Base-by-base conservation (phyloP, 2,113 vertebrate species). In the Percopsis transmontana region DNA sequence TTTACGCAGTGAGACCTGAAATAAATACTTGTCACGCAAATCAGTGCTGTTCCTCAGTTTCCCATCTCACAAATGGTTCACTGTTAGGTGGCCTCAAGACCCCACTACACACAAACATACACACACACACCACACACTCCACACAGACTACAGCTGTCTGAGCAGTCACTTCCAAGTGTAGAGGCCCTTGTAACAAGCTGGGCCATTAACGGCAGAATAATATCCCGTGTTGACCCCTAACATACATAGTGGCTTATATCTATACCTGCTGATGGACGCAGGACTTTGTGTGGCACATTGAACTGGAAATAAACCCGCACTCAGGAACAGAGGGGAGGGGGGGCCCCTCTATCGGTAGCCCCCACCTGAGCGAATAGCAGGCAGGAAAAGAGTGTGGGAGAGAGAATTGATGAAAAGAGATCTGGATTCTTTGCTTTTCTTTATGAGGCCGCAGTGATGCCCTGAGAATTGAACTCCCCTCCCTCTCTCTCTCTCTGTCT, bases 191-290 rank as follows among this genome's bases (percentile, higher is more conserved):
- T 68, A 58, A 74, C 87, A 77, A 8, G 55, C 56, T 59, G 64
- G 72, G 69, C 80, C 81, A 86, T 86, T 85, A 82, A 77, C 77
- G 68, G 79, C 77, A 53, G 77, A 86, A 79, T 84, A 79, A 84
- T 84, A 86, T 82, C 84, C 81, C 79, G 67, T 69, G 70, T 82
- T 86, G 85, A 88, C 84, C 87, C 70, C 67, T 76, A 76, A 76
- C 83, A 41, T 82, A 76, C 69, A 53, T n/a, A 77, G 71, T 75
- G 68, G 84, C 86, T 82, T 87, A 84, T 85, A 80, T 84, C 81
- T 84, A 71, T 84, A 69, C 69, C 55, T n/a, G 80, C 82, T 84
- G 84, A 87, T 83, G 76, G 76, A 79, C n/a, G 65, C 66, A 1
- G 67, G 63, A 7, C 70, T 60, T 62, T 51, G 68, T 59, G 55